Evolutionary conservation across 2,797 vertebrate species (phyloP).

Genomic region (Australoheros facetus): DNA sequence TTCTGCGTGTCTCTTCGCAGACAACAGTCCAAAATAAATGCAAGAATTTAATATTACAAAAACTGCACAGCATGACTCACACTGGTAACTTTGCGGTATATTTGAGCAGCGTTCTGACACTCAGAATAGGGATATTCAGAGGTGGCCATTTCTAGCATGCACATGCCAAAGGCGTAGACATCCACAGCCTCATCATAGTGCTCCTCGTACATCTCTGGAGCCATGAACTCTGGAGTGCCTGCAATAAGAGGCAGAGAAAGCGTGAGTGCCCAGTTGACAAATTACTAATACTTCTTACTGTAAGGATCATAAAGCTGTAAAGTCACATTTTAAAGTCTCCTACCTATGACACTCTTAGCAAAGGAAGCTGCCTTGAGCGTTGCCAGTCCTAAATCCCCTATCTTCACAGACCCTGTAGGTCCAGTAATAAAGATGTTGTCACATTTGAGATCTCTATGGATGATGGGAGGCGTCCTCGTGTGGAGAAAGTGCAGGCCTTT

Average conservation of each 20-base stretch:
- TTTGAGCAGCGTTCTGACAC: conserved; percentile 98
- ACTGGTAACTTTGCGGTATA: conserved; percentile 98
- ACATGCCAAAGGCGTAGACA: conserved; percentile 98
- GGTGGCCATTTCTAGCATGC: conserved; percentile 99
- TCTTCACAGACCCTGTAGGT: conserved; percentile 97
- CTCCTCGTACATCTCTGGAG: conserved; percentile 98
- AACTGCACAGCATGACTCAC: conserved; percentile 83
- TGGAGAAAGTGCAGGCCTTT: conserved; percentile 98
- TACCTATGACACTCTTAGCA: conserved; percentile 99
- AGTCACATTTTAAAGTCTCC: conserved; percentile 25
- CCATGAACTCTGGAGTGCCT: conserved; percentile 99
- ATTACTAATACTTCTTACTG: neutral
- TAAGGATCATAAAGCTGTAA: neutral
- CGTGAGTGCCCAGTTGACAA: neutral
- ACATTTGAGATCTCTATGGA: conserved; percentile 98
- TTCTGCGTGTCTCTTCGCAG: neutral
- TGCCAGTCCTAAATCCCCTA: conserved; percentile 95
- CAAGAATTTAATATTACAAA: neutral
- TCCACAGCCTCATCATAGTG: conserved; percentile 98
- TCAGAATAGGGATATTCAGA: conserved; percentile 98
- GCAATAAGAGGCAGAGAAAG: conserved; percentile 26
- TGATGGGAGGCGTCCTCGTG: conserved; percentile 95
- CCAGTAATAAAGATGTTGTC: conserved; percentile 99
- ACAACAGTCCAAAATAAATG: neutral
- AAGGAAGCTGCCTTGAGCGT: conserved; percentile 97